Base-by-base conservation (phyloP, 1,140 invertebrate species). In the Ceratosolen fusciceps region DNA sequence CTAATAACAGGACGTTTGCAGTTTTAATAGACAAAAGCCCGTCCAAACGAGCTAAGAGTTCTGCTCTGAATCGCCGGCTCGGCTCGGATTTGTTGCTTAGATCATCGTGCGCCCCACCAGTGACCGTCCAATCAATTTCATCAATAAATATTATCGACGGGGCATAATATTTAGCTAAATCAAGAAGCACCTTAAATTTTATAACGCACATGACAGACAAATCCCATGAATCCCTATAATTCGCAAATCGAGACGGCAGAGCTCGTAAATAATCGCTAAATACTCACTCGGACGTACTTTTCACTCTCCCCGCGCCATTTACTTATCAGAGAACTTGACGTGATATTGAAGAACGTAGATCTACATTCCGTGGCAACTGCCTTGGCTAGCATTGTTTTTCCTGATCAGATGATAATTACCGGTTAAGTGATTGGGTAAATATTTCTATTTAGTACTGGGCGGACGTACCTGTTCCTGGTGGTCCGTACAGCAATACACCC, bases 221-320 rank as follows among this genome's bases (percentile, higher is more conserved):
- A n/a, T n/a, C n/a, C n/a, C n/a, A n/a, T n/a, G 39, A n/a, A 10
- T 26, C 47, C 37, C 8, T 16, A 47, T 10, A 7, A 29, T 16
- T 43, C 26, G 29, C 16, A 34, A 47, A 16, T 47, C 14, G 1
- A 24, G 14, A 68, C 37, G 34, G 3, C 3, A 8, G 34, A 37
- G 7, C 8, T 65, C n/a, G 4, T 37, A 29, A 26, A 29, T 26
- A 52, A 71, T 31, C 31, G 52, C 24, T 3, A 7, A 19, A 21
- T 60, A 87, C 92, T 90, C 85, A 95, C 95, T 86, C 96, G 93
- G 52, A 98, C 92, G 81, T 98, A 93, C 89, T 98, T 98, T 91
- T 98, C 97, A 0, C 96, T 98, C 83, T 99, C 97, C 0, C 97
- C 97, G 72, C 97, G 91, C 97, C 97, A 98, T 90, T 98, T 98